These are phyloP conservation scores for Corbicula japonica DNA, from an alignment of 2,888 invertebrate species.

Conservation along the genomic window DNA sequence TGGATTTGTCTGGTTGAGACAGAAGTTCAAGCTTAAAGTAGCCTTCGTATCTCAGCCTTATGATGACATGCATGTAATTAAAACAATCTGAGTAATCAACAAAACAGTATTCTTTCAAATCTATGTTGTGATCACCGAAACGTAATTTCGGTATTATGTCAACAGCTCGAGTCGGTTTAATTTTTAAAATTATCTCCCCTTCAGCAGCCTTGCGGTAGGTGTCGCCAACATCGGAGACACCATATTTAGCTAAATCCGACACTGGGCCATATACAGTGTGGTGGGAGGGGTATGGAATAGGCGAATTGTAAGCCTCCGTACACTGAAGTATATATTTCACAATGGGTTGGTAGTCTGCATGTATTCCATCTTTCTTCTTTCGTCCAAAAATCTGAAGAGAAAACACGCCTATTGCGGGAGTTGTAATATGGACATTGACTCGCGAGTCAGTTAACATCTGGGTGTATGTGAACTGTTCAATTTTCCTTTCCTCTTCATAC, in stretches of 20 bases:
- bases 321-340: conserved; percentile 53
- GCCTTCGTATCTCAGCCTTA: conserved; percentile 47
- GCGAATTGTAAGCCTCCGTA: conserved; percentile 27
- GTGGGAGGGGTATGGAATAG: conserved; percentile 45
- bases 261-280: conserved; percentile 46
- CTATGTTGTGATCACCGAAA: conserved; percentile 44
- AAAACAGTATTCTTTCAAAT: conserved; percentile 45
- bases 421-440: conserved; percentile 40
- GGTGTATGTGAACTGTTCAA: conserved; percentile 54
- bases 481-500: conserved; percentile 37
- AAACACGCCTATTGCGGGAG: conserved; percentile 36
- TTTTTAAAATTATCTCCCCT: conserved; percentile 44
- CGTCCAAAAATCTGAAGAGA: conserved; percentile 52
- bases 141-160: conserved; percentile 41
- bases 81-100: conserved; percentile 48
- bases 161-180: conserved; percentile 32
- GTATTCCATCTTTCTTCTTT: conserved; percentile 30
- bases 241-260: conserved; percentile 29
- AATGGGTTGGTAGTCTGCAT: conserved; percentile 50
- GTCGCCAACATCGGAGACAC: conserved; percentile 31
- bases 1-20: conserved; percentile 16
- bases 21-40: conserved; percentile 48
- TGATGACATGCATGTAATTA: conserved; percentile 28
- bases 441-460: conserved; percentile 31
- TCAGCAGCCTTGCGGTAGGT: conserved; percentile 35